Evolutionary conservation across 2,797 vertebrate genomes (phyloP).

Genomic region (Crocidura indochinensis): DNA sequence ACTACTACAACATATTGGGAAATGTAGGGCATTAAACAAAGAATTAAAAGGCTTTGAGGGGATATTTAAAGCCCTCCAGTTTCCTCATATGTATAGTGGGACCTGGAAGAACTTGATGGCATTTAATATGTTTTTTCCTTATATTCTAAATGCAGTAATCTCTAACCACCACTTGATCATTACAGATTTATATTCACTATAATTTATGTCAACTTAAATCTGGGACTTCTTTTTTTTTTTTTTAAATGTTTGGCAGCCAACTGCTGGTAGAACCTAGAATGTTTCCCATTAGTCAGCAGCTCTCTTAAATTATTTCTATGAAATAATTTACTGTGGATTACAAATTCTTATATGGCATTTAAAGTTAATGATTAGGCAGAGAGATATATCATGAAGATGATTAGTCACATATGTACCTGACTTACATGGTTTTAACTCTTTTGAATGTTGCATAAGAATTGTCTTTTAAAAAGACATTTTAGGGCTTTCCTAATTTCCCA

Average conservation of each 20-base stretch:
- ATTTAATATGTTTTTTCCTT: slow-evolving; percentile 85
- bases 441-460: slow-evolving; percentile 68
- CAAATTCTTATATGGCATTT: slow-evolving; percentile 89
- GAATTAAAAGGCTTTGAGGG: slow-evolving; percentile 59
- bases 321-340: slow-evolving; percentile 90
- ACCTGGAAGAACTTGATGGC: slow-evolving; percentile 71
- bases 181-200: slow-evolving; percentile 86
- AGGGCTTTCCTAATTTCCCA: slow-evolving; percentile 45
- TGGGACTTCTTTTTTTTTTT: slow-evolving; percentile 20
- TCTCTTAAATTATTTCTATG: slow-evolving; percentile 89
- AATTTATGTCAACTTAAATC: slow-evolving; percentile 90
- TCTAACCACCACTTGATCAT: slow-evolving; percentile 84
- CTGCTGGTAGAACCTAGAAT: slow-evolving; percentile 88
- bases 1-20: slow-evolving; percentile 46
- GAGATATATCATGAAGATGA: slow-evolving; percentile 89
- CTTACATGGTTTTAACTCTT: slow-evolving; percentile 79
- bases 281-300: slow-evolving; percentile 91
- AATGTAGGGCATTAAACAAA: slow-evolving; percentile 68
- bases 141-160: slow-evolving; percentile 85
- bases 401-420: slow-evolving; percentile 87
- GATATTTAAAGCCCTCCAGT: slow-evolving; percentile 41
- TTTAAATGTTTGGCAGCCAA: slow-evolving; percentile 88
- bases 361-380: slow-evolving; percentile 89
- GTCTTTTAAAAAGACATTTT: slow-evolving; percentile 62
- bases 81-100: slow-evolving; percentile 29